Percentiles rank a stretch among this genome's conserved stretches.
These are phyloP conservation scores for Hemaris fuciformis DNA, from an alignment of 2,888 invertebrate species.

Conservation along the genomic window DNA sequence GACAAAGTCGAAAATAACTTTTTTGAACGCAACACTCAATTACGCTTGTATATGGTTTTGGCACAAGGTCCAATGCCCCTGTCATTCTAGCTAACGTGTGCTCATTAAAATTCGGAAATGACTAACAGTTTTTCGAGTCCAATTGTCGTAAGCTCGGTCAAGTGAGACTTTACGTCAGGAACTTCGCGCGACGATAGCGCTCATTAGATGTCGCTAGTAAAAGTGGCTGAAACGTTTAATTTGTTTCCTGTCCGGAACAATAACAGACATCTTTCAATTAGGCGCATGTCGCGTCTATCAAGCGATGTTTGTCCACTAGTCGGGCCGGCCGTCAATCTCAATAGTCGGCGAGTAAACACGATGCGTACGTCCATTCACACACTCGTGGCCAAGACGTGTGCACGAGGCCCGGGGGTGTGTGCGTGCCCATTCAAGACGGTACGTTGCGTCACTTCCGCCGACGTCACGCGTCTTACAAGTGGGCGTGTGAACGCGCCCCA, in stretches of 20 bases:
- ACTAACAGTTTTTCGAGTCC: conserved; percentile 63
- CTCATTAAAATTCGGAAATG: conserved; percentile 78
- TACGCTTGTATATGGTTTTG: conserved; percentile 62
- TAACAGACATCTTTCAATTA: conserved; percentile 69
- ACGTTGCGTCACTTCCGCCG: conserved; percentile 71
- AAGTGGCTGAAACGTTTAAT: conserved; percentile 46
- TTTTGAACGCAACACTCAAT: conserved; percentile 20
- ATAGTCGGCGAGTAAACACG: conserved; percentile 48
- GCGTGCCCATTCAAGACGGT: conserved; percentile 71
- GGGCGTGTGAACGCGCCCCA: conserved; percentile 68
- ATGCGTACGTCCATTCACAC: conserved; percentile 67
- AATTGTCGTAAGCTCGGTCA: conserved; percentile 64
- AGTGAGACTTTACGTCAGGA: conserved; percentile 62
- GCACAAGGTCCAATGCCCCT: conserved; percentile 71
- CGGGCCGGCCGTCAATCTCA: conserved; percentile 61
- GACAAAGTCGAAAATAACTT: conserved; percentile 40
- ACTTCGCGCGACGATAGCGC: conserved; percentile 41
- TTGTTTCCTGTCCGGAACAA: conserved; percentile 46
- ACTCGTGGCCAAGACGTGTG: conserved; percentile 38
- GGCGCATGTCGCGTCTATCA: conserved; percentile 47
- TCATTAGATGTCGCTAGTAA: conserved; percentile 51
- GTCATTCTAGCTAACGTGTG: conserved; percentile 61
- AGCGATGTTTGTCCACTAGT: conserved; percentile 55
- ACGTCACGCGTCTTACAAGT: conserved; percentile 71
- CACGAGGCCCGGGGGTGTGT: conserved; percentile 46